Percentiles rank a stretch among this genome's conserved stretches.
These are phyloP conservation scores for Deladenus siricidicola DNA, from an alignment of 2,888 invertebrate genomes.

Conservation along the genomic window DNA sequence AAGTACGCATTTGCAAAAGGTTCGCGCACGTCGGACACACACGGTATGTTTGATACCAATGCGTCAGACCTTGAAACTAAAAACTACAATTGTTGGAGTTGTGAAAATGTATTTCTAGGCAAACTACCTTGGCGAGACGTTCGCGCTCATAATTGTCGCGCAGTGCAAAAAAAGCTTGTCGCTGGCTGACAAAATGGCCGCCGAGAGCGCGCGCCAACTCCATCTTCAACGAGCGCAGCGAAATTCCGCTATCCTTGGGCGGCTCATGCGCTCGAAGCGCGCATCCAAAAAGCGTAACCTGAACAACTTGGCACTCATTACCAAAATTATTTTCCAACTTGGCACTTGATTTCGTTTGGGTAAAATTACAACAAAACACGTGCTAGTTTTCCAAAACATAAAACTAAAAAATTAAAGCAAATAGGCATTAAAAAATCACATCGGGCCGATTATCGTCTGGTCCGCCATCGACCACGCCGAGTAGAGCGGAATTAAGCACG, in stretches of 20 bases:
- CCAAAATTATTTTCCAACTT: too few species aligned
- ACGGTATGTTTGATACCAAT: conserved; percentile 55
- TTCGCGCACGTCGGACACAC: conserved; percentile 57
- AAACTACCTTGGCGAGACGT: conserved; percentile 33
- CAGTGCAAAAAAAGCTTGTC: conserved; percentile 46
- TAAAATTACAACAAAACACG: too few species aligned
- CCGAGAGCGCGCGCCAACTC: conserved; percentile 23
- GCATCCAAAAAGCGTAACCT: conserved; percentile 19
- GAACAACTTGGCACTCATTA: too few species aligned
- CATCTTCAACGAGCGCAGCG: conserved; percentile 9
- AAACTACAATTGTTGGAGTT: conserved; percentile 3
- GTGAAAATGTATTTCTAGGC: neutral
- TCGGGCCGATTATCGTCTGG: neutral
- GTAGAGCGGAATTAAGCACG: neutral
- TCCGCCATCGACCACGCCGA: neutral
- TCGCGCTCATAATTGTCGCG: conserved; percentile 36
- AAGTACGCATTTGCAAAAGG: conserved; percentile 35
- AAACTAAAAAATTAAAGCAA: too few species aligned
- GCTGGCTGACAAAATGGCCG: conserved; percentile 32
- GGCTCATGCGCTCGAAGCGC: conserved; percentile 25
- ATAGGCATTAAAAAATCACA: neutral
- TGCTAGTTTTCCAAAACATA: too few species aligned
- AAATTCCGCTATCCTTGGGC: conserved; percentile 25
- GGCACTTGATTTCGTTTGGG: too few species aligned
- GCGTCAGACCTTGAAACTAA: conserved; percentile 55